Conservation (phyloP, 2,888 invertebrate species). For the Hecatera dysodea region DNA sequence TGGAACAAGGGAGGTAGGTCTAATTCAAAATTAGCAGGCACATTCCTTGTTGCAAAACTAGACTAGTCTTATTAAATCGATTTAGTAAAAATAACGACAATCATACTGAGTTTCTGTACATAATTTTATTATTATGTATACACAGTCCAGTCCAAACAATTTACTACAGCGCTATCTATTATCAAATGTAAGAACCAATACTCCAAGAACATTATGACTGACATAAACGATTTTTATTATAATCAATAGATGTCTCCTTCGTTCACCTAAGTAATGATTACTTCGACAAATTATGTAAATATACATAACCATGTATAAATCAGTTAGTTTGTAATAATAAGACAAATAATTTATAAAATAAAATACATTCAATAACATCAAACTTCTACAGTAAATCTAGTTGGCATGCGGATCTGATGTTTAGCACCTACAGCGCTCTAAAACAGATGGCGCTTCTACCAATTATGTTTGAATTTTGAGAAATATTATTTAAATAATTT, state of each 20-base stretch:
- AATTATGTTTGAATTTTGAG: not conserved
- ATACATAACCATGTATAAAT: not conserved
- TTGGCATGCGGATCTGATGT: not conserved
- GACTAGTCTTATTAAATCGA: too few relatives aligned
- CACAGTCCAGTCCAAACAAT: too few relatives aligned
- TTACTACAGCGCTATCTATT: slow-evolving; percentile 39
- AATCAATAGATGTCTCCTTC: slow-evolving; percentile 31
- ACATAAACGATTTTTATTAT: not conserved
- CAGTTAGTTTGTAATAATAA: rapidly evolving
- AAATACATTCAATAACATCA: too few relatives aligned
- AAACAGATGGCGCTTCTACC: slow-evolving; percentile 39
- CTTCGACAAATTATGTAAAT: not conserved
- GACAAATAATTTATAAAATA: not conserved
- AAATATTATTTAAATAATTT: not conserved
- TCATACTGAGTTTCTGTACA: too few relatives aligned
- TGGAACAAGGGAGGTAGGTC: too few relatives aligned
- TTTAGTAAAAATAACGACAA: too few relatives aligned
- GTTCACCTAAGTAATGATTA: not conserved
- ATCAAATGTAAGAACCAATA: not conserved
- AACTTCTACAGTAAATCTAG: too few relatives aligned
- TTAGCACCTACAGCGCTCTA: not conserved
- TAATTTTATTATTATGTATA: too few relatives aligned
- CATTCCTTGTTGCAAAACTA: too few relatives aligned
- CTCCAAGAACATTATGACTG: too few relatives aligned
- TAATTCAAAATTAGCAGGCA: too few relatives aligned